Base-by-base conservation (phyloP, 2,113 vertebrate species). In the Sinocyclocheilus maitianheensis region DNA sequence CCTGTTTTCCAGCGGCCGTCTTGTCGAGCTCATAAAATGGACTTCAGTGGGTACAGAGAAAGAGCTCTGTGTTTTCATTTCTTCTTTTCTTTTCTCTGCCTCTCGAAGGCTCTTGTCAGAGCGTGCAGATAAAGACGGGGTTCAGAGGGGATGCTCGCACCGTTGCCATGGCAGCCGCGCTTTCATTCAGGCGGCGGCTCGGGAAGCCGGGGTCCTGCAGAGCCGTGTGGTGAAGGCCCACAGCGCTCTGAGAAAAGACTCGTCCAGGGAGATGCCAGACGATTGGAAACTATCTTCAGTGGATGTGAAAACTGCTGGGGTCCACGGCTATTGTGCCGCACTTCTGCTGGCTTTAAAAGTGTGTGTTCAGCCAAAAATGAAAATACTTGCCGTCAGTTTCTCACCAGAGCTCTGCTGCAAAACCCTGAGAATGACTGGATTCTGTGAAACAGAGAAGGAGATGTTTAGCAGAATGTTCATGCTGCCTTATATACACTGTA, bases 111-210 rank as follows among this genome's bases (percentile, higher is more conserved):
- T 58, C 92, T 94, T 90, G 91, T 93, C 43, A 46, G 43, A 43
- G 7, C 7, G 43, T 8, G 1, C 93, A 89, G 87, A 93, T 91
- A 93, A 93, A 93, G 91, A 91, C 60, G 0, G 84, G 87, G 94
- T 93, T 94, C 93, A 95, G 91, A 93, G 93, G 94, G 94, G 88
- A 93, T 11, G 90, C 92, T 84, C 88, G 89, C 89, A 71, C 84
- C 40, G 93, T 95, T 92, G 88, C 91, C 93, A 94, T 94, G 93
- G 92, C 85, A 92, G 91, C 92, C 3, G 72, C 81, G 74, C 90
- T 94, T 95, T 92, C 89, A 93, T 93, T 92, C 94, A 88, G 93
- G 93, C 94, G 88, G 93, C 91, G 92, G 90, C 90, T 89, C 81
- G 88, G 91, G 89, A 90, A 85, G 89, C 90, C 72, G 75, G 90